phyloP scores from a whole-genome alignment of 1,140 invertebrate species.

The Drosophila murphyi region DNA sequence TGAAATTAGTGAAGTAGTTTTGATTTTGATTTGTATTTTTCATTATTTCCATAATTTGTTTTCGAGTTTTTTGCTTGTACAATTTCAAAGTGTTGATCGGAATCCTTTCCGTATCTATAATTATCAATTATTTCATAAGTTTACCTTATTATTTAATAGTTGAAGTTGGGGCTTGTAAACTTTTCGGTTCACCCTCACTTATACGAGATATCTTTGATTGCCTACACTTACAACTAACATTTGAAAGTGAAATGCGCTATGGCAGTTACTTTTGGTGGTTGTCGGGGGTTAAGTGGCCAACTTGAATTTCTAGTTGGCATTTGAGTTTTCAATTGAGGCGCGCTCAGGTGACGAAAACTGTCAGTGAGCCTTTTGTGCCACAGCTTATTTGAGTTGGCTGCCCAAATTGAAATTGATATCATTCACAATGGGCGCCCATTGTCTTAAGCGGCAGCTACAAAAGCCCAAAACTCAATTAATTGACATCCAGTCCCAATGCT shows the following conservation, averaged over 20 bases:
- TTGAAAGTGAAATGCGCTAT: slow-evolving; percentile 58
- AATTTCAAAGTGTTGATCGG: too few relatives aligned
- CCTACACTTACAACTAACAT: neutral
- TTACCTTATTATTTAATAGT: too few relatives aligned
- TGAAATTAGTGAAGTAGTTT: too few relatives aligned
- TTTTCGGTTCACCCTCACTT: neutral
- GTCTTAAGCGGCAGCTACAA: slow-evolving; percentile 60
- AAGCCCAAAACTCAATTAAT: slow-evolving; percentile 68
- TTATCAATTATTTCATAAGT: too few relatives aligned
- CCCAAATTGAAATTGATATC: slow-evolving; percentile 67
- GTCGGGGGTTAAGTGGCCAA: slow-evolving; percentile 56
- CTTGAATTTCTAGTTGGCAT: slow-evolving; percentile 51
- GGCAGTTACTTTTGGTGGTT: slow-evolving; percentile 62
- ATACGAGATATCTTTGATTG: neutral
- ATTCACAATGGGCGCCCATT: slow-evolving; percentile 55
- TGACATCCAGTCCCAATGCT: slow-evolving; percentile 8
- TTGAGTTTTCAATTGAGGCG: slow-evolving; percentile 71
- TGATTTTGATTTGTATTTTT: too few relatives aligned
- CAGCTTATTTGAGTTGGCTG: slow-evolving; percentile 41
- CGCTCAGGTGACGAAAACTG: slow-evolving; percentile 42
- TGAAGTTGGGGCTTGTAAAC: neutral
- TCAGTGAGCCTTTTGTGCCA: slow-evolving; percentile 27
- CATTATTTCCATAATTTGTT: too few relatives aligned
- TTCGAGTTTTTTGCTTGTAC: too few relatives aligned
- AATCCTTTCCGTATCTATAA: too few relatives aligned